Evolutionary conservation across 2,888 invertebrate genomes (phyloP).

Genomic region (Synergus japonicus): DNA sequence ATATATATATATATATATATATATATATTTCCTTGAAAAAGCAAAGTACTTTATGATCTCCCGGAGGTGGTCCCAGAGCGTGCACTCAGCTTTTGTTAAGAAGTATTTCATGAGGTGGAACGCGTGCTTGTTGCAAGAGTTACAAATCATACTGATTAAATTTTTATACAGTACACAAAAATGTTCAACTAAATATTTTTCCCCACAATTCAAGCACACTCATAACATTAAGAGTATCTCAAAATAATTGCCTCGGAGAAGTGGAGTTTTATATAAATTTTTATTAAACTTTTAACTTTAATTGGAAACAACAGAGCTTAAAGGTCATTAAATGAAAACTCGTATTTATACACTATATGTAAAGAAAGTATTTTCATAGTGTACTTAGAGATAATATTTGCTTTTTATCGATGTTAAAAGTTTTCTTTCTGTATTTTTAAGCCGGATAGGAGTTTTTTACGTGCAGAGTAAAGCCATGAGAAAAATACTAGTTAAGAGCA

Average conservation of each 20-base stretch:
- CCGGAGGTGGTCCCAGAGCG: conserved; percentile 37
- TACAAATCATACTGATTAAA: conserved; percentile 34
- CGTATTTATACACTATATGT: background rate
- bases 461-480: background rate
- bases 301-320: background rate
- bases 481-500: conserved; percentile 26
- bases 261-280: background rate
- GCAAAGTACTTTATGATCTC: conserved; percentile 44
- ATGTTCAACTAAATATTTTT: background rate
- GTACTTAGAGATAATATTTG: background rate
- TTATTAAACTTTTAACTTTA: background rate
- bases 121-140: conserved; percentile 24
- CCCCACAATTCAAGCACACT: background rate
- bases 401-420: background rate
- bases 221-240: no score
- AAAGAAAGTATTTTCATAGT: background rate
- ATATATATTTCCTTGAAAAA: conserved; percentile 36
- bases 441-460: conserved; percentile 4
- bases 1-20: no score
- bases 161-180: conserved; percentile 16
- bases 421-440: background rate
- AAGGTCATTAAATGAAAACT: background rate
- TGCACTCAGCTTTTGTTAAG: conserved; percentile 42
- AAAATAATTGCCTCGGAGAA: background rate
- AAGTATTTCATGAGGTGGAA: conserved; percentile 41